Conservation (phyloP, 2,888 invertebrate genomes). For the Dioctria rufipes region DNA sequence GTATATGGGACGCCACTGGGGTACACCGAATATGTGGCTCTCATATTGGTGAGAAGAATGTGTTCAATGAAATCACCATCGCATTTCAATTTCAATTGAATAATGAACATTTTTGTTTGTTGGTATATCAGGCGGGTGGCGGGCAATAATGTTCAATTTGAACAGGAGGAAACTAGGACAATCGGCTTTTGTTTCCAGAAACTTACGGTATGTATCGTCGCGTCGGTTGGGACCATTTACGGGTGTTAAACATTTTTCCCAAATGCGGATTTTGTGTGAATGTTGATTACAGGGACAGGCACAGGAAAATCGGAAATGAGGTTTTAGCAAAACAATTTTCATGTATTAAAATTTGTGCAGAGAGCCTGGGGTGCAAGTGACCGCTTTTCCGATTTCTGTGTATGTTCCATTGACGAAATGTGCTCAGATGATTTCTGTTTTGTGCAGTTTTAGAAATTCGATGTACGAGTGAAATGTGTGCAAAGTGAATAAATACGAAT, state of each 20-base stretch:
- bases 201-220: constrained; percentile 15
- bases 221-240: neutral
- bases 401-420: neutral
- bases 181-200: constrained; percentile 40
- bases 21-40: neutral
- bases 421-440: too few relatives aligned
- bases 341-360: constrained; percentile 37
- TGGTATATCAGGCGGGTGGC: neutral
- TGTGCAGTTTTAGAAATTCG: too few relatives aligned
- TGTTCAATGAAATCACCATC: constrained; percentile 1
- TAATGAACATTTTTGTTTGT: constrained; percentile 39
- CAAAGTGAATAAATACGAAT: neutral
- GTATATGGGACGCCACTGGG: neutral
- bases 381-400: neutral
- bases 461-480: neutral
- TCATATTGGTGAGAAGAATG: neutral
- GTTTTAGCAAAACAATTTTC: constrained; percentile 46
- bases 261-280: constrained; percentile 33
- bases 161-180: constrained; percentile 37
- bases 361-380: neutral
- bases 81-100: constrained; percentile 43
- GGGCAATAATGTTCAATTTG: constrained; percentile 21
- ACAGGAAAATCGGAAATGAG: constrained; percentile 36
- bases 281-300: constrained; percentile 31
- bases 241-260: constrained; percentile 37